These are phyloP conservation scores for Shinisaurus crocodilurus DNA, from an alignment of 2,113 vertebrate species.

Conservation along the genomic window DNA sequence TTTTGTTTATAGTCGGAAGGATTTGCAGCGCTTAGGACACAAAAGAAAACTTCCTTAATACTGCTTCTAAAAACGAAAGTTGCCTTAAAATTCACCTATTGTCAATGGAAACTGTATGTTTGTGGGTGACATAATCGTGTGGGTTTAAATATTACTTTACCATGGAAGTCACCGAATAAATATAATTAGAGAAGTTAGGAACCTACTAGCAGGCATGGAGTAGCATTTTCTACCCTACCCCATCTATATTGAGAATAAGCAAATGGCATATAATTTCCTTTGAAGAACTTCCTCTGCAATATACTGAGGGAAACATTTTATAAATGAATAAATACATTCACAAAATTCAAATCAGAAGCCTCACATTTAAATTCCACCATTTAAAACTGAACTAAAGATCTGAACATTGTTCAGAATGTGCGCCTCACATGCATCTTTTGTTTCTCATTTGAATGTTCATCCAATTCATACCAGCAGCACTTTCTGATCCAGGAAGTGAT, in stretches of 20 bases:
- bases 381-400: background rate
- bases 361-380: background rate
- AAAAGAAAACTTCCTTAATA: constrained; percentile 66
- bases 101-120: constrained; percentile 45
- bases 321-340: background rate
- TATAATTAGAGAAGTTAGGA: constrained; percentile 61
- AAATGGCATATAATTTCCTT: constrained; percentile 43
- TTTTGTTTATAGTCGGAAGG: constrained; percentile 62
- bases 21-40: constrained; percentile 49
- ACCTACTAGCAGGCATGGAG: constrained; percentile 43
- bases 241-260: constrained; percentile 30
- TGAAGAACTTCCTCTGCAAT: constrained; percentile 33
- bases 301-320: constrained; percentile 26
- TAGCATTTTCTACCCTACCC: constrained; percentile 58
- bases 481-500: background rate
- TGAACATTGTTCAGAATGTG: background rate
- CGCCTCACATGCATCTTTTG: background rate
- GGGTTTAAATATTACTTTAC: constrained; percentile 58
- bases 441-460: background rate
- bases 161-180: constrained; percentile 55
- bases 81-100: constrained; percentile 57
- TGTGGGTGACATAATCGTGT: constrained; percentile 7
- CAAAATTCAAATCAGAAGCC: background rate
- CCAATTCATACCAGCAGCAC: background rate
- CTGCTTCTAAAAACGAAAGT: constrained; percentile 64